phyloP scores from a whole-genome alignment of 2,797 vertebrate genomes.

The Tenualosa ilisha region DNA sequence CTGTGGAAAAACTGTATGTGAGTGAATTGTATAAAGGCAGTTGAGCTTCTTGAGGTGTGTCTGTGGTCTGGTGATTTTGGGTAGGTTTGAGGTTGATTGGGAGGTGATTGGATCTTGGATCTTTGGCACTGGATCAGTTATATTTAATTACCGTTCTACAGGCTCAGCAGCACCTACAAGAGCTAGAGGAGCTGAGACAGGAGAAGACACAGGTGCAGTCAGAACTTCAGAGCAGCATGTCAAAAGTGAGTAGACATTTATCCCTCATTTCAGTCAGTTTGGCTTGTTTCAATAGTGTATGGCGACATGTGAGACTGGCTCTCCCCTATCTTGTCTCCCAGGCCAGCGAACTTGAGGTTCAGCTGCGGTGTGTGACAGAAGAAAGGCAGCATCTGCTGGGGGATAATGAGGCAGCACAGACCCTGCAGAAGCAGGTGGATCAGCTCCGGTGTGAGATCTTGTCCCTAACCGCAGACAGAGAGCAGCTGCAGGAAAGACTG shows the following conservation, averaged over 20 bases:
- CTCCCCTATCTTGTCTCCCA: neutral
- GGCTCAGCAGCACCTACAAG: neutral
- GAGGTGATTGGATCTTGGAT: neutral
- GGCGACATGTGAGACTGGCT: neutral
- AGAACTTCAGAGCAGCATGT: constrained; percentile 34
- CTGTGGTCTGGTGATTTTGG: neutral
- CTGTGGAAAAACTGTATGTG: neutral
- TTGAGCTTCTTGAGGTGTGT: neutral
- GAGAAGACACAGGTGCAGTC: constrained; percentile 40
- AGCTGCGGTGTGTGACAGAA: constrained; percentile 4
- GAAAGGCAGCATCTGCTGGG: constrained; percentile 32
- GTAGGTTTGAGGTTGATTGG: neutral
- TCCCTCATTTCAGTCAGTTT: neutral
- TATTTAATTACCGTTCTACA: neutral
- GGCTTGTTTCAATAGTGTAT: too few species aligned
- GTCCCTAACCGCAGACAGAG: constrained; percentile 64
- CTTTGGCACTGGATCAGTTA: neutral
- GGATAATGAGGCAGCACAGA: constrained; percentile 27
- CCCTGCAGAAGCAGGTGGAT: constrained; percentile 30
- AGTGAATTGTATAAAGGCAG: neutral
- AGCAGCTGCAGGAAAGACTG: constrained; percentile 32
- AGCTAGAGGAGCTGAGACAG: constrained; percentile 2
- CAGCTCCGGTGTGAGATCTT: constrained; percentile 53
- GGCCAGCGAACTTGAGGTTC: neutral
- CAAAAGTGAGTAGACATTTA: constrained; percentile 32